phyloP scores from a whole-genome alignment of 2,113 vertebrate species.

The Gambusia holbrooki region DNA sequence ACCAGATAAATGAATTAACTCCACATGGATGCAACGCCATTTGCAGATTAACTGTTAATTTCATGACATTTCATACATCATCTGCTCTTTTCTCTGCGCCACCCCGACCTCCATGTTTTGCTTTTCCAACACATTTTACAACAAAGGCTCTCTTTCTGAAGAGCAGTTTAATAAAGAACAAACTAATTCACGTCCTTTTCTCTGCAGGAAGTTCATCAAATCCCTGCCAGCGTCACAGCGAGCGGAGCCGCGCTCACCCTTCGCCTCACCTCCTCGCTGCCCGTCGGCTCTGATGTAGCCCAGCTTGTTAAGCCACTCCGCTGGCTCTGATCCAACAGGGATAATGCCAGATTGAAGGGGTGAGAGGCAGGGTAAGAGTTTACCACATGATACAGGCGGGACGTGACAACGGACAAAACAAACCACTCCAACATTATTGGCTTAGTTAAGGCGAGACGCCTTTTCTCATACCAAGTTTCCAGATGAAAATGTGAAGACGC shows the following conservation, averaged over 20 bases:
- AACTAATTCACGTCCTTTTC: slow-evolving; percentile 2
- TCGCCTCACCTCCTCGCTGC: slow-evolving; percentile 18
- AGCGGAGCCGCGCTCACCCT: slow-evolving; percentile 30
- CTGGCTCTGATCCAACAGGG: slow-evolving; percentile 60
- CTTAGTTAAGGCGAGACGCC: slow-evolving; percentile 47
- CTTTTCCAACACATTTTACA: not conserved
- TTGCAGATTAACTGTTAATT: slow-evolving; percentile 24
- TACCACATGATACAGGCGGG: slow-evolving; percentile 62
- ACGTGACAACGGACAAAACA: slow-evolving; percentile 59
- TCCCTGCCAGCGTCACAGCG: slow-evolving; percentile 21
- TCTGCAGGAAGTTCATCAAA: slow-evolving; percentile 12
- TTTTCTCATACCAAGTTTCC: slow-evolving; percentile 1
- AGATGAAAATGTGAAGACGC: not conserved
- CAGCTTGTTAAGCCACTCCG: slow-evolving; percentile 53
- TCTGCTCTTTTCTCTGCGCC: slow-evolving; percentile 1
- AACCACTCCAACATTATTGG: slow-evolving; percentile 54
- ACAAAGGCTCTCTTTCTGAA: not conserved
- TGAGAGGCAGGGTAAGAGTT: slow-evolving; percentile 64
- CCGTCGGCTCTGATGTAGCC: slow-evolving; percentile 50
- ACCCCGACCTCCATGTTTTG: not conserved
- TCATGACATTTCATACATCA: slow-evolving; percentile 19
- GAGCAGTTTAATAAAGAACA: not conserved
- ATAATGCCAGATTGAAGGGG: slow-evolving; percentile 62
- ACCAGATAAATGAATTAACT: slow-evolving; percentile 25
- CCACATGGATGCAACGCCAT: not conserved